Conservation (phyloP, 1,140 invertebrate species). For the Conus ventricosus region DNA sequence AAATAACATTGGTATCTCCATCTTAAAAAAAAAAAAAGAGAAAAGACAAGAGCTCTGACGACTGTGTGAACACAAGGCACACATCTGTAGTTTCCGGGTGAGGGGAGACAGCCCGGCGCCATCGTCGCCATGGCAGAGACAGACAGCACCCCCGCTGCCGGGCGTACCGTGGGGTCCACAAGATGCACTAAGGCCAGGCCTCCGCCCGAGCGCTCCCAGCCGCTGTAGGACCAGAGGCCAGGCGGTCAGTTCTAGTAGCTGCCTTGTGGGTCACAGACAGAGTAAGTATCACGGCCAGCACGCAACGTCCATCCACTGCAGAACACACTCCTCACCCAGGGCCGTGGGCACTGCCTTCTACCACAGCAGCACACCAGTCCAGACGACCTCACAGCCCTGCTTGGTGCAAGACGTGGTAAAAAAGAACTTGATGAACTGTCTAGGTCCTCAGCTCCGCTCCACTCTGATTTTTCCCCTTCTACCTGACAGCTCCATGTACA, state of each 20-base stretch:
- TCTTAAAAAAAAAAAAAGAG: no score
- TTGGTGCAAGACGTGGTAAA: no score
- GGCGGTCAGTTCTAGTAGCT: conserved; percentile 20
- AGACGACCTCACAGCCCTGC: no score
- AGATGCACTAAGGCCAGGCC: conserved; percentile 21
- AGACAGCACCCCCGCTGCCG: background rate
- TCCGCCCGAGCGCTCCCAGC: background rate
- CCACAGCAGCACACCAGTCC: no score
- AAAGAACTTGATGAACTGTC: no score
- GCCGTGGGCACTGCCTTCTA: background rate
- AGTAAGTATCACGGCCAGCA: conserved; percentile 29
- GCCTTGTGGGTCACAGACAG: conserved; percentile 21
- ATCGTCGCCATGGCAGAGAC: background rate
- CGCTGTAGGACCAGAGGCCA: background rate
- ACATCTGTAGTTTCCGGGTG: conserved; percentile 11
- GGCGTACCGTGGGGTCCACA: background rate
- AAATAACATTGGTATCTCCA: no score
- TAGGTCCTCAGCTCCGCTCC: no score
- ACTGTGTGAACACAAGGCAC: conserved; percentile 13
- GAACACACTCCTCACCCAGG: background rate
- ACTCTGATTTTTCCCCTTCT: background rate
- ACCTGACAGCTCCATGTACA: background rate
- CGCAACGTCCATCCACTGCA: background rate
- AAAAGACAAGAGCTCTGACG: no score
- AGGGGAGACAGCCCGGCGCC: background rate